Conservation (phyloP, 2,797 vertebrate species). For the Pyrocephalus nanus region DNA sequence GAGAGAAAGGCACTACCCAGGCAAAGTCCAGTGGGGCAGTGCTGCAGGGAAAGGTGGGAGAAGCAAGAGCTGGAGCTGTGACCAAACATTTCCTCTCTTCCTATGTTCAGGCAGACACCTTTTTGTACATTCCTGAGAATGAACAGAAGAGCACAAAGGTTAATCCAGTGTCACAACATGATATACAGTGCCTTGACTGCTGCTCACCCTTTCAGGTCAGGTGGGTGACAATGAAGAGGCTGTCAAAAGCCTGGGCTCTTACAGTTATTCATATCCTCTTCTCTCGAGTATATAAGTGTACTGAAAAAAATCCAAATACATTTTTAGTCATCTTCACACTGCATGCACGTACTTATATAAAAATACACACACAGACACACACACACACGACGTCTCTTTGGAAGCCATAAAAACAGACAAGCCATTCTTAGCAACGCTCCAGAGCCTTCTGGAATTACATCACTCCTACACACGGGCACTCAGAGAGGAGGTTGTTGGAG, state of each 20-base stretch:
- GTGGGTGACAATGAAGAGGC: not conserved
- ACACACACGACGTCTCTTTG: not conserved
- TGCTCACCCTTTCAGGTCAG: not conserved
- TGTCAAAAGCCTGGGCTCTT: not conserved
- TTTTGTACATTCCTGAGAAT: not conserved
- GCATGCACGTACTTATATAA: not conserved
- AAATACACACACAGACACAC: constrained; percentile 16
- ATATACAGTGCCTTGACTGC: not conserved
- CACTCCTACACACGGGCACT: not conserved
- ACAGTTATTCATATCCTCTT: not conserved
- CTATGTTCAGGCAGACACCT: not conserved
- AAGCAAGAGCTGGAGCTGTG: not conserved
- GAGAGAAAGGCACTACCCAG: not conserved
- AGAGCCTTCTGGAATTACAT: not conserved
- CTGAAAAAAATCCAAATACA: not conserved
- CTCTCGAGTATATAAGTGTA: not conserved
- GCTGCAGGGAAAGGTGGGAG: not conserved
- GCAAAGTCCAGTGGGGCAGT: accelerated
- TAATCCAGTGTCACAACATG: not conserved
- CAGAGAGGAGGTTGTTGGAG: not conserved
- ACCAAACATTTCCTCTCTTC: not conserved
- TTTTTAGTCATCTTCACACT: constrained; percentile 49
- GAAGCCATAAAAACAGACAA: not conserved
- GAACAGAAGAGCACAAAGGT: not conserved
- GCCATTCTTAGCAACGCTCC: not conserved